Evolutionary conservation across 2,113 vertebrate species (phyloP).

Genomic region (Phylloscopus trochilus): DNA sequence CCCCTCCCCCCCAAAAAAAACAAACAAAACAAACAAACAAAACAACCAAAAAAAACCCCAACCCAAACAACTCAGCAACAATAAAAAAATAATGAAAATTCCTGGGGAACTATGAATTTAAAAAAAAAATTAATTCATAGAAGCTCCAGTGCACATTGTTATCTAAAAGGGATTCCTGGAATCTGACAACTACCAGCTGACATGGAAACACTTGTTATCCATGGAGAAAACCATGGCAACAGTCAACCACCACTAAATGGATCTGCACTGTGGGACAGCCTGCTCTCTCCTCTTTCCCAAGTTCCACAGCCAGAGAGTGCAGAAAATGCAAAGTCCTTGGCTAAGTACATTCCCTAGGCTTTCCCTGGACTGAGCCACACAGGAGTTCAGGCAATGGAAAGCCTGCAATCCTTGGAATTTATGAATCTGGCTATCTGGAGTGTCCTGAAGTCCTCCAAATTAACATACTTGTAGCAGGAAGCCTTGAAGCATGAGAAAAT

Average conservation of each 20-base stretch:
- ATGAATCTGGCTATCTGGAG: not conserved
- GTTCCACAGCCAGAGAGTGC: not conserved
- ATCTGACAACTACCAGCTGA: not conserved
- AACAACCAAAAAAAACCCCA: not conserved
- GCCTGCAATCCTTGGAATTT: not conserved
- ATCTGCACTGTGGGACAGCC: not conserved
- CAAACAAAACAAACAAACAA: not conserved
- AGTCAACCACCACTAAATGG: not conserved
- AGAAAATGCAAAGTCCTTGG: not conserved
- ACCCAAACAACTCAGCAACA: not conserved
- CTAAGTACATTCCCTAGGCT: not conserved
- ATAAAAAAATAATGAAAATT: not conserved
- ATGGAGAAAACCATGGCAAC: not conserved
- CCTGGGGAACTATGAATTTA: not conserved
- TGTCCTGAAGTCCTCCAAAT: not conserved
- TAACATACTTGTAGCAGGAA: not conserved
- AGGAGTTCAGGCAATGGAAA: not conserved
- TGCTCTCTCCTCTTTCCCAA: not conserved
- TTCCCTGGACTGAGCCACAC: not conserved
- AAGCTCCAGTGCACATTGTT: not conserved
- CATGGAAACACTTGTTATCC: not conserved
- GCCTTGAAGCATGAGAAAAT: not conserved
- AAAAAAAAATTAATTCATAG: not conserved
- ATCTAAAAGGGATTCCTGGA: not conserved
- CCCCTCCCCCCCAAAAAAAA: too few species aligned